Percentiles rank a stretch among this genome's conserved stretches.
phyloP scores from a whole-genome alignment of 37 sponge, comb jelly and placozoan species.

The Dysidea cf. avara region DNA sequence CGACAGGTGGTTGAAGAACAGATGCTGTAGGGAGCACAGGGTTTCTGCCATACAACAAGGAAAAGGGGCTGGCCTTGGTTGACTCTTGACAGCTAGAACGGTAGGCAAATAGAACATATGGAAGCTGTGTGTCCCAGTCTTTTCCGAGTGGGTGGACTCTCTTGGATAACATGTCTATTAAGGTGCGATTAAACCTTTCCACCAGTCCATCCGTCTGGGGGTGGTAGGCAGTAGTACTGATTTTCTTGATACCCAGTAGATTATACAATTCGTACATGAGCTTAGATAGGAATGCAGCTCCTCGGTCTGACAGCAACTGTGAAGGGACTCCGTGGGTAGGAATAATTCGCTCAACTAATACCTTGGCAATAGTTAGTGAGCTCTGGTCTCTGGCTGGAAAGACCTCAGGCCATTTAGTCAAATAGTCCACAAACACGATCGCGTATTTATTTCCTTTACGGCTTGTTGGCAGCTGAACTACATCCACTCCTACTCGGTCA shows the following conservation, averaged over 20 bases:
- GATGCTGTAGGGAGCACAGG: slow-evolving; percentile 5
- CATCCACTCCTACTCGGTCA: no score
- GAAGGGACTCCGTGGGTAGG: no score
- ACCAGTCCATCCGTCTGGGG: no score
- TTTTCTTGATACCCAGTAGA: no score
- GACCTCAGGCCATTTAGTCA: no score
- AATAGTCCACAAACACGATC: no score
- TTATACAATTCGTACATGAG: slow-evolving; percentile 23
- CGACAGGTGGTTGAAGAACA: background rate
- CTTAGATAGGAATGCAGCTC: slow-evolving; percentile 30
- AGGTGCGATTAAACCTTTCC: slow-evolving; percentile 4
- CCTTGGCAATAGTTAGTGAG: no score
- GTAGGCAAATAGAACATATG: slow-evolving; percentile 42
- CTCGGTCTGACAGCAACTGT: slow-evolving; percentile 31
- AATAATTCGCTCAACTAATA: no score
- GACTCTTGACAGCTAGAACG: slow-evolving; percentile 14
- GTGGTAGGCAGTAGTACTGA: no score
- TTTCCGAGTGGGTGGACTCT: background rate
- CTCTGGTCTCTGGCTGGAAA: no score
- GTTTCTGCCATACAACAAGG: slow-evolving; percentile 20
- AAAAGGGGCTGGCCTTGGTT: slow-evolving; percentile 21
- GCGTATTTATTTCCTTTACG: no score
- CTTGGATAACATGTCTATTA: slow-evolving; percentile 4
- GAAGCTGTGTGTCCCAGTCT: slow-evolving; percentile 23
- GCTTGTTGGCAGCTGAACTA: no score